A percentile compares a stretch with the other conserved stretches of the same genome.
Evolutionary conservation across 2,888 invertebrate species (phyloP).

Genomic region (Liposcelis brunnea): DNA sequence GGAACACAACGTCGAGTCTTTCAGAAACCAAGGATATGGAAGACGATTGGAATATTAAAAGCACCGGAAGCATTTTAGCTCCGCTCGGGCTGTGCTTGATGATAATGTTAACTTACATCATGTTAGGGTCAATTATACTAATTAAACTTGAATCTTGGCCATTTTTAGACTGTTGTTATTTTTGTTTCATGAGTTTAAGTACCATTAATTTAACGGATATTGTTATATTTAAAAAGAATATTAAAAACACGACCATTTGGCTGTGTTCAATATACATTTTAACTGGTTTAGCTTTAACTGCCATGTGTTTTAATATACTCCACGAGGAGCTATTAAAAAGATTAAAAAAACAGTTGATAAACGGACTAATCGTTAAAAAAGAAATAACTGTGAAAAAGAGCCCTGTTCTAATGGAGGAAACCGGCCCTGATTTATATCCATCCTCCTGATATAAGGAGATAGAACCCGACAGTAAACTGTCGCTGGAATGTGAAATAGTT

Average conservation of each 20-base stretch:
- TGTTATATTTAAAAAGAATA: constrained; percentile 38
- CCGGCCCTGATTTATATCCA: constrained; percentile 2
- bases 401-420: background rate
- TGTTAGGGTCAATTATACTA: constrained; percentile 74
- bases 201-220: constrained; percentile 83
- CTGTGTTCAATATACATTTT: constrained; percentile 77
- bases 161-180: constrained; percentile 78
- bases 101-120: constrained; percentile 82
- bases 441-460: constrained; percentile 7
- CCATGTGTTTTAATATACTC: constrained; percentile 80
- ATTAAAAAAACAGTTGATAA: constrained; percentile 46
- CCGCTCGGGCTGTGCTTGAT: constrained; percentile 76
- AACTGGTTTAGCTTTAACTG: constrained; percentile 71
- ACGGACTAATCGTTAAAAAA: constrained; percentile 19
- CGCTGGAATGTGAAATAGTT: constrained; percentile 5
- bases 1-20: constrained; percentile 11
- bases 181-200: constrained; percentile 89
- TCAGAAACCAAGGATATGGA: constrained; percentile 8
- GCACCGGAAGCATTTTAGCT: constrained; percentile 64
- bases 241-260: constrained; percentile 54
- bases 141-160: constrained; percentile 74
- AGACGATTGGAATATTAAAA: constrained; percentile 23
- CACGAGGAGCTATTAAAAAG: constrained; percentile 78
- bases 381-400: background rate
- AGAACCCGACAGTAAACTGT: background rate